Percentiles rank a stretch among this genome's conserved stretches.
Conservation (phyloP, 2,888 invertebrate genomes). For the Fissipunctia ypsillon region DNA sequence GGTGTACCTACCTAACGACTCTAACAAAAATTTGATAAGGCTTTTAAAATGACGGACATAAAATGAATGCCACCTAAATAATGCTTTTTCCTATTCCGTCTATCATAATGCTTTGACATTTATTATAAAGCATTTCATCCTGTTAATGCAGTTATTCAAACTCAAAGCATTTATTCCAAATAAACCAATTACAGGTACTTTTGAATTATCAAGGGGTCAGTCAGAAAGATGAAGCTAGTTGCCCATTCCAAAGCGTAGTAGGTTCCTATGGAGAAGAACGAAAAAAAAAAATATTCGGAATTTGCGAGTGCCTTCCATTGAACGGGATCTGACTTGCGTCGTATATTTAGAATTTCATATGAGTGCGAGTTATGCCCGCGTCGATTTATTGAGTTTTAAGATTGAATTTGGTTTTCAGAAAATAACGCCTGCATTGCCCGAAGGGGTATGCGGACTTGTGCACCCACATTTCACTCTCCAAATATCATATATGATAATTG, state of each 20-base stretch:
- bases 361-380: not conserved
- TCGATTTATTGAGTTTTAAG: not conserved
- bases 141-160: not conserved
- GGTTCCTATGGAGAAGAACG: too few relatives aligned
- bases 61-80: not conserved
- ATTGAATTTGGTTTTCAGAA: conserved; percentile 3
- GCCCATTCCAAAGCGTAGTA: too few relatives aligned
- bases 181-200: too few relatives aligned
- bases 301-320: not conserved
- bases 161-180: too few relatives aligned
- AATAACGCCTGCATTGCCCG: too few relatives aligned
- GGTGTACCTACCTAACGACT: too few relatives aligned
- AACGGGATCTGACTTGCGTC: not conserved
- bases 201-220: too few relatives aligned
- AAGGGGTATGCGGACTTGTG: not conserved
- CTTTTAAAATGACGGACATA: not conserved
- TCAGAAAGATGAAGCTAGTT: too few relatives aligned
- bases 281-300: too few relatives aligned
- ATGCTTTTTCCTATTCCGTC: not conserved
- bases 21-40: not conserved
- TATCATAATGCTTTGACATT: not conserved
- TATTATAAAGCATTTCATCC: not conserved
- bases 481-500: not conserved
- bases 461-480: too few relatives aligned
- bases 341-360: not conserved